Conservation (phyloP, 2,113 vertebrate genomes). For the Anser cygnoides region DNA sequence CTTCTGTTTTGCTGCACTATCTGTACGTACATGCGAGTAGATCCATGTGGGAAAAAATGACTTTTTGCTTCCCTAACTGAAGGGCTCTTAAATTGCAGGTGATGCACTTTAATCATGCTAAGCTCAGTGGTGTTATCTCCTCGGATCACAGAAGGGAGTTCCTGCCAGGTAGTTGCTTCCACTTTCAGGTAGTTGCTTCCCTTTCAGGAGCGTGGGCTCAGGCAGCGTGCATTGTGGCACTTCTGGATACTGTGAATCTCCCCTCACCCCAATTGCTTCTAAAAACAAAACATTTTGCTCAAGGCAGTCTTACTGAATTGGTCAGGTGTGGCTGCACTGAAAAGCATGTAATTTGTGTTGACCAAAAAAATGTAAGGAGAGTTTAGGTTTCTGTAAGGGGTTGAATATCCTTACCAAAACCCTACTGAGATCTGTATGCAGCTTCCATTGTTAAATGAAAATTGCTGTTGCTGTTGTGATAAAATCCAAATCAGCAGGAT, state of each 20-base stretch:
- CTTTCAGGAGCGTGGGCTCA: not conserved
- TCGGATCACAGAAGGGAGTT: not conserved
- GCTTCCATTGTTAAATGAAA: not conserved
- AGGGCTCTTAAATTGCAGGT: not conserved
- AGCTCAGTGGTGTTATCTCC: not conserved
- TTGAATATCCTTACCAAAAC: not conserved
- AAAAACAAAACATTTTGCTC: not conserved
- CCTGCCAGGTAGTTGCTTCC: not conserved
- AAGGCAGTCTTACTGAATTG: not conserved
- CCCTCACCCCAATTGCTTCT: not conserved
- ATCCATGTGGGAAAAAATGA: not conserved
- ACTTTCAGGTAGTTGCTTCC: not conserved
- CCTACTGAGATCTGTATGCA: not conserved
- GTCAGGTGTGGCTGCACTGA: not conserved
- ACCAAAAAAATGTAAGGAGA: not conserved
- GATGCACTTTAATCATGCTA: not conserved
- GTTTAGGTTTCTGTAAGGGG: not conserved
- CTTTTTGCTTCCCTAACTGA: not conserved
- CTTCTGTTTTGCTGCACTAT: not conserved
- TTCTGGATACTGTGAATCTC: constrained; percentile 68
- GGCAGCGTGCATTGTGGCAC: not conserved
- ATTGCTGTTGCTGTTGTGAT: not conserved
- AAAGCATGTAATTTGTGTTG: not conserved
- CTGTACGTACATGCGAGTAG: not conserved
- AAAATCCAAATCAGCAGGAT: not conserved